phyloP scores from a whole-genome alignment of 2,113 vertebrate genomes.

The Aythya baeri region DNA sequence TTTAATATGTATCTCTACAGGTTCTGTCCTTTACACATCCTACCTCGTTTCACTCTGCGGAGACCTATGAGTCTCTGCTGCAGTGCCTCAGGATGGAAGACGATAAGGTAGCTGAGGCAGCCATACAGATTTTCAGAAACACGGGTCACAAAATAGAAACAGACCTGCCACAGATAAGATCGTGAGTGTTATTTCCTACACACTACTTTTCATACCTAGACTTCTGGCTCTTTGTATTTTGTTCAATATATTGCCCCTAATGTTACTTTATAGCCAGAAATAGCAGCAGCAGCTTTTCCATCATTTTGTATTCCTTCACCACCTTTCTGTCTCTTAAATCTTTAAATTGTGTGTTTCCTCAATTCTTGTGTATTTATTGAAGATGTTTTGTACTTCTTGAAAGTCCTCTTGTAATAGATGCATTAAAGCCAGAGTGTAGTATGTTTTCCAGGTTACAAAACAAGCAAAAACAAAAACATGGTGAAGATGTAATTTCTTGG shows the following conservation, averaged over 20 bases:
- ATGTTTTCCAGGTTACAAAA: neutral
- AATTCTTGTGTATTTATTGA: neutral
- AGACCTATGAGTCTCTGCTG: conserved; percentile 97
- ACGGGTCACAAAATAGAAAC: conserved; percentile 98
- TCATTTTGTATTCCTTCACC: neutral
- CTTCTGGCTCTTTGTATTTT: neutral
- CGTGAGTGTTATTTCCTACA: conserved; percentile 79
- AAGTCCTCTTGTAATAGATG: neutral
- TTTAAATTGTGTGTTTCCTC: neutral
- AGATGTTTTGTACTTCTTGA: neutral
- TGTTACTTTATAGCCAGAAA: neutral
- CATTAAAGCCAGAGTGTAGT: neutral
- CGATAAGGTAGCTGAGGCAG: conserved; percentile 98
- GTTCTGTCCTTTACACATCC: conserved; percentile 99
- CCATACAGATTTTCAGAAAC: conserved; percentile 99
- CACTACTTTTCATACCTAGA: neutral
- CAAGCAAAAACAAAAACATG: neutral
- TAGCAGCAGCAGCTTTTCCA: neutral
- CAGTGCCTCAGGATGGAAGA: conserved; percentile 99
- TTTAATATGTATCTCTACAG: conserved; percentile 70
- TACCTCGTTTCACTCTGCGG: conserved; percentile 97
- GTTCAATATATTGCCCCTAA: neutral
- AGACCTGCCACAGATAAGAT: conserved; percentile 96
- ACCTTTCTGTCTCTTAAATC: neutral
- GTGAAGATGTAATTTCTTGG: neutral